These are phyloP conservation scores for Phrixothrix hirtus DNA, from an alignment of 2,888 invertebrate species.

Conservation along the genomic window DNA sequence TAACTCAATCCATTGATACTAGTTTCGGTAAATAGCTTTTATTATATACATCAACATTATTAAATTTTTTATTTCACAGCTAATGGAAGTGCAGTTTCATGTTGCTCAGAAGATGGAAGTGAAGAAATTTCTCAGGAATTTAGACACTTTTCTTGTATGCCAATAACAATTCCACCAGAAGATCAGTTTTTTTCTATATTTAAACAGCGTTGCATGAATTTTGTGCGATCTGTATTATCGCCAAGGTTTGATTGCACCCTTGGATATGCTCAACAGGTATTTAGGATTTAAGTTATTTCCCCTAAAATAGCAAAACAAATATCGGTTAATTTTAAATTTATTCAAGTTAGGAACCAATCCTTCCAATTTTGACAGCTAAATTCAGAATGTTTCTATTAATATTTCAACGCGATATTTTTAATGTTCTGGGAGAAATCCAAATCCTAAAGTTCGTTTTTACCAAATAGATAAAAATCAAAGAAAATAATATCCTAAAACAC, in stretches of 20 bases:
- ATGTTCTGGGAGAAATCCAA: too few relatives aligned
- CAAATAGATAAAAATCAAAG: too few relatives aligned
- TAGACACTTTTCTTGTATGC: slow-evolving; percentile 71
- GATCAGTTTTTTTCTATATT: slow-evolving; percentile 66
- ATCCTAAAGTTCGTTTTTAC: too few relatives aligned
- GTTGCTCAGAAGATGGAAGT: slow-evolving; percentile 68
- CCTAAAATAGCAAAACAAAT: neutral
- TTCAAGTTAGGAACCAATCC: too few relatives aligned
- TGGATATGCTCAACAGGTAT: slow-evolving; percentile 72
- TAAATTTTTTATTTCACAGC: slow-evolving; percentile 52
- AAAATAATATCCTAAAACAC: too few relatives aligned
- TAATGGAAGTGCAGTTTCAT: slow-evolving; percentile 71
- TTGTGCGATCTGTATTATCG: slow-evolving; percentile 70
- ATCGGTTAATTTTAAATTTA: too few relatives aligned
- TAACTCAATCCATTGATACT: slow-evolving; percentile 71
- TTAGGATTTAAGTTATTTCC: slow-evolving; percentile 9
- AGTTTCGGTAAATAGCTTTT: slow-evolving; percentile 62
- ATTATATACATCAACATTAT: neutral
- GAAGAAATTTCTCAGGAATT: slow-evolving; percentile 57
- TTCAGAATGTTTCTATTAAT: too few relatives aligned
- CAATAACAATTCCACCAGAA: slow-evolving; percentile 62
- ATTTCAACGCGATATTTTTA: too few relatives aligned
- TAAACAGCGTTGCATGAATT: slow-evolving; percentile 69
- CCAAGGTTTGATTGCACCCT: slow-evolving; percentile 69
- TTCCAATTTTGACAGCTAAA: too few relatives aligned